Evolutionary conservation across 2,113 vertebrate genomes (phyloP).

Genomic region (Ardeotis arabs): DNA sequence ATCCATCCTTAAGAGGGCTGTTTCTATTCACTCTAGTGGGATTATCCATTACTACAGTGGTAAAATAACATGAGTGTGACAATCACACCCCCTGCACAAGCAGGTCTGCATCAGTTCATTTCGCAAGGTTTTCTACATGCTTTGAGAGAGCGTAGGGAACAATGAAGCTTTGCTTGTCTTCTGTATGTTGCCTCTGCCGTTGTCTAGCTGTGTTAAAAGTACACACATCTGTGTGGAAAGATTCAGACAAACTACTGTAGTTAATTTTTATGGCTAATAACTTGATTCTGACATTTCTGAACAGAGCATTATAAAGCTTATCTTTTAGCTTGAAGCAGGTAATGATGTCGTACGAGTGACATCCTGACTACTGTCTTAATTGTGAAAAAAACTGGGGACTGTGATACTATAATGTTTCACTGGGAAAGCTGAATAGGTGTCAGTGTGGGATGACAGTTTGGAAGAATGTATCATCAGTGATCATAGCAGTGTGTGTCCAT

Average conservation of each 20-base stretch:
- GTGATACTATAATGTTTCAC: not conserved
- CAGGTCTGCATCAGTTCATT: not conserved
- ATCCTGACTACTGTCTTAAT: not conserved
- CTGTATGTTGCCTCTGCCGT: not conserved
- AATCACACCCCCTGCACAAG: not conserved
- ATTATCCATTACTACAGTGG: not conserved
- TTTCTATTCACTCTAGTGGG: not conserved
- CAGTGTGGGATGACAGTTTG: not conserved
- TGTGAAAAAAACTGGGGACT: not conserved
- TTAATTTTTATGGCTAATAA: not conserved
- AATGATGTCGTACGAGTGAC: not conserved
- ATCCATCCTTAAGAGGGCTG: not conserved
- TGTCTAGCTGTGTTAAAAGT: not conserved
- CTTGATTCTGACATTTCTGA: not conserved
- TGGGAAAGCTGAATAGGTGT: not conserved
- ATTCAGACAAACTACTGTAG: not conserved
- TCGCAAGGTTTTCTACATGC: not conserved
- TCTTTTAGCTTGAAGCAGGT: not conserved
- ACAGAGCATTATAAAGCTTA: not conserved
- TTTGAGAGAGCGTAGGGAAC: not conserved
- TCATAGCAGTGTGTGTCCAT: not conserved
- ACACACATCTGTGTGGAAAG: not conserved
- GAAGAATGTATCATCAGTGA: not conserved
- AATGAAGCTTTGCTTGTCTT: not conserved
- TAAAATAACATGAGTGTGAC: not conserved